A percentile compares a stretch with the other conserved stretches of the same genome.
These are phyloP conservation scores for Ceyx melanurus DNA, from an alignment of 2,113 vertebrate genomes.

Conservation along the genomic window DNA sequence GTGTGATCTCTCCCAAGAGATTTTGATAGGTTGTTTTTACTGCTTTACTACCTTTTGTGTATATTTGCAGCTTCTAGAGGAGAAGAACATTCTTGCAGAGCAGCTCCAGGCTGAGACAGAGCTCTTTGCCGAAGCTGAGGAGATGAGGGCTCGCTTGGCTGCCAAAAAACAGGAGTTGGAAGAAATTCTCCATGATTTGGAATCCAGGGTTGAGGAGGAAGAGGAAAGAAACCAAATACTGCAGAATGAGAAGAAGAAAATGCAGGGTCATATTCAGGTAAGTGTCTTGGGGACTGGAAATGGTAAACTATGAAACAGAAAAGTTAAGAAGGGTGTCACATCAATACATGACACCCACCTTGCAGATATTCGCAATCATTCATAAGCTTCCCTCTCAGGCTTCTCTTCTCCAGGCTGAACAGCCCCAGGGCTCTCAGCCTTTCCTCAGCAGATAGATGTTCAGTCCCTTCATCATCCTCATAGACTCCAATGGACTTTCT, in stretches of 20 bases:
- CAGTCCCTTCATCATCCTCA: too few species aligned
- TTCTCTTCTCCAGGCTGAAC: too few species aligned
- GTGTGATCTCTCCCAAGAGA: fast-evolving
- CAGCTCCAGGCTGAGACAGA: constrained; percentile 97
- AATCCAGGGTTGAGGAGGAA: constrained; percentile 96
- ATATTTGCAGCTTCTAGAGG: constrained; percentile 84
- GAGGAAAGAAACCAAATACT: constrained; percentile 94
- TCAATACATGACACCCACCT: too few species aligned
- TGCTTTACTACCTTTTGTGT: background rate
- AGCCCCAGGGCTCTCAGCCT: too few species aligned
- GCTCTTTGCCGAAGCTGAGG: constrained; percentile 95
- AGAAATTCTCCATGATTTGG: constrained; percentile 96
- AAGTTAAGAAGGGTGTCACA: background rate
- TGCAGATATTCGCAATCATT: too few species aligned
- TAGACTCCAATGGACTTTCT: too few species aligned
- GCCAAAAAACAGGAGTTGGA: constrained; percentile 96
- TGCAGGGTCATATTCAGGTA: constrained; percentile 97
- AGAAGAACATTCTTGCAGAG: constrained; percentile 97
- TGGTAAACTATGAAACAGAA: background rate
- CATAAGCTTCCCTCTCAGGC: too few species aligned
- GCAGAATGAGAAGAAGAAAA: constrained; percentile 98
- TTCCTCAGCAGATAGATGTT: too few species aligned
- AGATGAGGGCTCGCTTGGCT: constrained; percentile 95
- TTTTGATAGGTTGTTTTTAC: background rate
- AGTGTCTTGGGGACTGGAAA: background rate